Evolutionary conservation across 2,797 vertebrate genomes (phyloP).

Genomic region (Loriculus beryllinus): DNA sequence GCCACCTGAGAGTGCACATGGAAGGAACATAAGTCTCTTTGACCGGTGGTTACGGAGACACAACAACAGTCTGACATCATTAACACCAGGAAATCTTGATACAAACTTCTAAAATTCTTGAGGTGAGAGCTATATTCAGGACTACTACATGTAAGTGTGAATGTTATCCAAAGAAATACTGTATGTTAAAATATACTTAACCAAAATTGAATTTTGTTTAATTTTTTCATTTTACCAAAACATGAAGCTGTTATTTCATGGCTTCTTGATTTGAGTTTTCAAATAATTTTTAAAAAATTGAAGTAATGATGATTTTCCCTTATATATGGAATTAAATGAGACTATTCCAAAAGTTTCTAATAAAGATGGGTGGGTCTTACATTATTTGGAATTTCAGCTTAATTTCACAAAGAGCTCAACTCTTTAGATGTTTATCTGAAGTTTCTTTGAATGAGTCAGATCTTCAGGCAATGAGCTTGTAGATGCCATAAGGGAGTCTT

Average conservation of each 20-base stretch:
- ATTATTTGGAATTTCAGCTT: not conserved
- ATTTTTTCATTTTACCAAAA: not conserved
- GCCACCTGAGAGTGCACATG: not conserved
- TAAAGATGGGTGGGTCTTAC: not conserved
- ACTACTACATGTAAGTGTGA: rapidly evolving
- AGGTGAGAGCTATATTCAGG: not conserved
- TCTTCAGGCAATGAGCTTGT: not conserved
- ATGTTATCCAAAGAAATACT: not conserved
- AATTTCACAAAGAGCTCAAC: not conserved
- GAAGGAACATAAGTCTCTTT: not conserved
- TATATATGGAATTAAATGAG: not conserved
- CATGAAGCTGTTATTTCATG: not conserved
- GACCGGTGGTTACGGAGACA: not conserved
- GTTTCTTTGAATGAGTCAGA: not conserved
- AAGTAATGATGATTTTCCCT: not conserved
- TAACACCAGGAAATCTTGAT: not conserved
- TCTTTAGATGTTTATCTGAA: not conserved
- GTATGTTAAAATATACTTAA: not conserved
- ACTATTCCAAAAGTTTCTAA: not conserved
- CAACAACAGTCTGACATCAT: not conserved
- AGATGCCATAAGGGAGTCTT: not conserved
- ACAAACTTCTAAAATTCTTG: not conserved
- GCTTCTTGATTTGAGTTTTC: not conserved
- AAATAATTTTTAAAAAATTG: not conserved
- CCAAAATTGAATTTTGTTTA: not conserved